Evolutionary conservation across 2,797 vertebrate species (phyloP), one percentile per base, ranked within the genome.

Genomic region (Anabacerthia variegaticeps): DNA sequence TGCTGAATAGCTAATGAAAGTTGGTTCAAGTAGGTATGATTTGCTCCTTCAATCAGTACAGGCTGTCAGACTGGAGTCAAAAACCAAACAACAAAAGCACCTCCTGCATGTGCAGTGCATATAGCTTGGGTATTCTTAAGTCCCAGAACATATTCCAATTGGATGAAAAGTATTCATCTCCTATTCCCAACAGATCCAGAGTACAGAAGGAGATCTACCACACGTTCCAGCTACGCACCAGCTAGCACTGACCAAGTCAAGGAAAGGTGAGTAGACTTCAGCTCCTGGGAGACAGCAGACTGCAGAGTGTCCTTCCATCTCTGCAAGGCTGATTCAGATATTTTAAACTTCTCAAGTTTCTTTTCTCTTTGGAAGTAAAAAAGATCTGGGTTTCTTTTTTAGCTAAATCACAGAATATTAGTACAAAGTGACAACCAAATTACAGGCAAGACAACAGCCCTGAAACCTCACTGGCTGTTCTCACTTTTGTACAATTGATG

Each of bases 171-270:
- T 91, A 49, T 36, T 78, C 1, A 9, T 93, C 77, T 95, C 23
- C 28, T 92, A 30, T 95, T 81, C 91, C 89, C 6, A 93, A 94
- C 85, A 99, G 99, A 98, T 99, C 94, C 99, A 99, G 97, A 99
- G 98, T 94, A 99, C 98, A 21, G 99, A 99, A 75, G 99, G 99
- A 68, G 99, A 99, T 86, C 93, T 97, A 32, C 96, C 97, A 10
- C 98, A 98, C 0, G 6, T 97, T 91, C 92, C 97, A 82, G 61
- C 97, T n/a, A 68, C 96, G 37, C 95, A 96, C 71, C 98, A 98
- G 67, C 83, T 98, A 61, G 86, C 97, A n/a, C 95, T 98, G 81
- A 96, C 90, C 77, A 98, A 98, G 81, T 97, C 97, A 63, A 98
- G 97, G 90, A 97, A 97, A 97, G 98, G 98, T 98, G 77, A 97